Percentiles rank a stretch among this genome's conserved stretches.
Conservation (phyloP, 2,113 vertebrate species). For the Hystrix brachyura region DNA sequence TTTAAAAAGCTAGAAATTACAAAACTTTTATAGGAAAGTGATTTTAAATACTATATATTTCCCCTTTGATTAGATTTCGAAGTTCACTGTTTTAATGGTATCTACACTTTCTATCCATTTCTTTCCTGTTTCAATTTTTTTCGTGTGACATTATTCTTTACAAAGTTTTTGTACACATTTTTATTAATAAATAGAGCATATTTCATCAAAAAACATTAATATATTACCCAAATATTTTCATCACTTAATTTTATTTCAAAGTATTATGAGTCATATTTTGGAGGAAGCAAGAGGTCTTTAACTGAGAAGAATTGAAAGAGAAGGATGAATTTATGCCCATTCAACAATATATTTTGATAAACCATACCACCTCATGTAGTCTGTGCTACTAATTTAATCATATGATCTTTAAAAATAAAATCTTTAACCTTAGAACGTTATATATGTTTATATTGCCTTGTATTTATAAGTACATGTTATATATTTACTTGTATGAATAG, state of each 20-base stretch:
- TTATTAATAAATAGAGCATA: neutral
- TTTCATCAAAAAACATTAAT: neutral
- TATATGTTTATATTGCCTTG: neutral
- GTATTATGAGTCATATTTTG: neutral
- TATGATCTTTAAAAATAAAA: neutral
- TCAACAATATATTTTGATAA: neutral
- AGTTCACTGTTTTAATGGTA: conserved; percentile 62
- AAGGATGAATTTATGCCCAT: neutral
- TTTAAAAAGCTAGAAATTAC: neutral
- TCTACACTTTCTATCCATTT: neutral
- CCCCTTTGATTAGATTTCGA: neutral
- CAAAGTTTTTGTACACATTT: conserved; percentile 3
- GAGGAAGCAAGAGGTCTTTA: conserved; percentile 14
- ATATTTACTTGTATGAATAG: neutral
- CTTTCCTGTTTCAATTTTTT: conserved; percentile 50
- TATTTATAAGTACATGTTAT: neutral
- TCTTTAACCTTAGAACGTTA: neutral
- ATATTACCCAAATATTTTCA: neutral
- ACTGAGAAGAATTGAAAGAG: neutral
- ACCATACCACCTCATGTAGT: neutral
- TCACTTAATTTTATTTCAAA: conserved; percentile 6
- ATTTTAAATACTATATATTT: conserved; percentile 30
- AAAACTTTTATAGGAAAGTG: neutral
- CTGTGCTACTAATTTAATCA: conserved; percentile 24
- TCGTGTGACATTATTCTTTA: conserved; percentile 12